These are phyloP conservation scores for Mastacembelus armatus DNA, from an alignment of 2,797 vertebrate species.

Conservation along the genomic window DNA sequence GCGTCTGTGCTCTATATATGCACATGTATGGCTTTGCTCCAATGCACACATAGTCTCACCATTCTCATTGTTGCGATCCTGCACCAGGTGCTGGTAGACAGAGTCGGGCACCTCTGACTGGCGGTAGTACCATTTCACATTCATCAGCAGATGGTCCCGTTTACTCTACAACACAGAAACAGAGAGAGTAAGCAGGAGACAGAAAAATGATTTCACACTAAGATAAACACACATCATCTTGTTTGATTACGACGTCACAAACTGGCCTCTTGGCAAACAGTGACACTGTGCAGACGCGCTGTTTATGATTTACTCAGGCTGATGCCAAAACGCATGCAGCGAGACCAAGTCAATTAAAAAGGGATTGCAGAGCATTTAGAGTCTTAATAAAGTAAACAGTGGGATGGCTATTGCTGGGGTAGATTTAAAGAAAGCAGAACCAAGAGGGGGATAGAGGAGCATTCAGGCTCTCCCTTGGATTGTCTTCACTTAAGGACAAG, in stretches of 20 bases:
- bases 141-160: constrained; percentile 99
- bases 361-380: constrained; percentile 81
- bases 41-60: constrained; percentile 80
- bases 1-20: neutral
- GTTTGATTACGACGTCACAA: constrained; percentile 77
- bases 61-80: constrained; percentile 99
- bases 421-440: constrained; percentile 27
- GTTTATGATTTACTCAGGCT: constrained; percentile 65
- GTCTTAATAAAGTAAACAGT: constrained; percentile 82
- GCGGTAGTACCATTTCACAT: constrained; percentile 99
- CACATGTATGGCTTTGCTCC: constrained; percentile 14
- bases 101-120: constrained; percentile 99
- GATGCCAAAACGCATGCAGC: constrained; percentile 74
- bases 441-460: constrained; percentile 7
- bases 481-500: constrained; percentile 23
- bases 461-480: constrained; percentile 16
- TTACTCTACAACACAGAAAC: constrained; percentile 92
- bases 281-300: constrained; percentile 61
- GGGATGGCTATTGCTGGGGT: constrained; percentile 49
- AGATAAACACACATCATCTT: constrained; percentile 76
- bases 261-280: constrained; percentile 75
- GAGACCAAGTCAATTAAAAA: constrained; percentile 84
- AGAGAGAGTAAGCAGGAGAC: constrained; percentile 49
- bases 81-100: constrained; percentile 99
- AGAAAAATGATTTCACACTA: constrained; percentile 42